Evolutionary conservation across 92 coral and sea anemone species (phyloP).

Genomic region (Montipora capitata): DNA sequence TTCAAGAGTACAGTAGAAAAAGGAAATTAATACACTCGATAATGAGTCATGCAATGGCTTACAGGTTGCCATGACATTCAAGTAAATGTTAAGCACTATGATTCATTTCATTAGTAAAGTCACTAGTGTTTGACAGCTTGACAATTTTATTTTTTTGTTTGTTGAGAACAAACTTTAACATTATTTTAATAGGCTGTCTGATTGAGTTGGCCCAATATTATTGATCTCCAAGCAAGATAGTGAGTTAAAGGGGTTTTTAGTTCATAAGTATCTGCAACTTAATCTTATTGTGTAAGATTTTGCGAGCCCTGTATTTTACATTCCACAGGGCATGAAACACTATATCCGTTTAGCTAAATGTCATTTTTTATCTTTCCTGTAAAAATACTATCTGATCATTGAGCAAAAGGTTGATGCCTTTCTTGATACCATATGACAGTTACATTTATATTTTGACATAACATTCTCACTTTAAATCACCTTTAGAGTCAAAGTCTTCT

Average conservation of each 20-base stretch:
- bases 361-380: slow-evolving; percentile 40
- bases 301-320: slow-evolving; percentile 10
- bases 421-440: not conserved
- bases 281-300: not conserved
- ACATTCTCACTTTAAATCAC: not conserved
- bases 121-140: too few species aligned
- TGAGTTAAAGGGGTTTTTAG: not conserved
- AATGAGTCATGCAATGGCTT: too few species aligned
- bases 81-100: too few species aligned
- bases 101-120: too few species aligned
- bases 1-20: too few species aligned
- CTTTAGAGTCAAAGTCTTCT: not conserved
- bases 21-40: too few species aligned
- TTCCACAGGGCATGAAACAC: slow-evolving; percentile 39
- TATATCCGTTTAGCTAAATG: slow-evolving; percentile 12
- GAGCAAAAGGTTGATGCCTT: not conserved
- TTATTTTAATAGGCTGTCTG: too few species aligned
- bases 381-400: not conserved
- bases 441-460: not conserved
- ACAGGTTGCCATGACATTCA: too few species aligned
- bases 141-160: too few species aligned
- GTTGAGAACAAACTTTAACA: too few species aligned
- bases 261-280: slow-evolving; percentile 17
- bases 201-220: not conserved
- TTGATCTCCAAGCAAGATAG: not conserved